phyloP scores from a whole-genome alignment of 1,140 invertebrate species.

The Hyposmocoma kahamanoa region DNA sequence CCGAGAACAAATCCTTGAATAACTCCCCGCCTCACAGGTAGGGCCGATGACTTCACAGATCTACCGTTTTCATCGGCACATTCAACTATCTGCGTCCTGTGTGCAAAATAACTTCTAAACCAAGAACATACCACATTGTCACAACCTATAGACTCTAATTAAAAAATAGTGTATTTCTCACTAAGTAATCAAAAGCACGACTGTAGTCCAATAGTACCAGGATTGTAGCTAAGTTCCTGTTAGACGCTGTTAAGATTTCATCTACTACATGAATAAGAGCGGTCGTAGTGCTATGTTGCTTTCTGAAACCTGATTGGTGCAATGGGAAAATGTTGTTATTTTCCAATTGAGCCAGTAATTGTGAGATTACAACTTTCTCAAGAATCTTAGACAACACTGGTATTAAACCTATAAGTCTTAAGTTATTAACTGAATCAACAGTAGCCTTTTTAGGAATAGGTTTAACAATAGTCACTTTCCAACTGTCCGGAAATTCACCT shows the following conservation, averaged over 20 bases:
- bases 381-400: slow-evolving; percentile 4
- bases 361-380: not conserved
- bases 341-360: not conserved
- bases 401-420: slow-evolving; percentile 1
- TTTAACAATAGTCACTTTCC: slow-evolving; percentile 3
- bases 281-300: not conserved
- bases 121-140: not conserved
- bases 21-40: not conserved
- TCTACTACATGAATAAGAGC: not conserved
- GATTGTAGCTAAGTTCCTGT: not conserved
- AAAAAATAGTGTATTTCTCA: not conserved
- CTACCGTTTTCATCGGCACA: not conserved
- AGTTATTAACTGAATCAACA: not conserved
- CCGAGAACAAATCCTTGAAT: not conserved
- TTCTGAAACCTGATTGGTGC: not conserved
- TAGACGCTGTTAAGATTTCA: not conserved
- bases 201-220: not conserved
- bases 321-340: not conserved
- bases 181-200: not conserved
- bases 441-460: slow-evolving; percentile 3
- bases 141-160: not conserved
- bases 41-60: not conserved
- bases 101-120: not conserved
- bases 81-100: not conserved
- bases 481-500: not conserved